Conservation (phyloP, 1,140 invertebrate genomes). For the Dendroctonus valens region DNA sequence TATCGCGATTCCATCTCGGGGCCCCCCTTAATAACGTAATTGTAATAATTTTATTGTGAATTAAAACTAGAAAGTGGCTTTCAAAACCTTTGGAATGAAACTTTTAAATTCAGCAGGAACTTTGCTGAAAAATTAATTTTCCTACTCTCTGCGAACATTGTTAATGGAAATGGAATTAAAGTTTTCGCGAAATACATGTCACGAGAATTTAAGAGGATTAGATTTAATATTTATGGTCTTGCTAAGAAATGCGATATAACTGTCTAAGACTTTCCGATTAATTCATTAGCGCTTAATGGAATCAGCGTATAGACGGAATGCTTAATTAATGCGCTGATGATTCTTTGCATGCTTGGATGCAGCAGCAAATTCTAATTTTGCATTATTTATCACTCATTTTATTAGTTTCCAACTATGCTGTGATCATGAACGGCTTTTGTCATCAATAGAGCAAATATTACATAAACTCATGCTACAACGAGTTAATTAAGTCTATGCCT, state of each 20-base stretch:
- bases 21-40: too few species aligned
- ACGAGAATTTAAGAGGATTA: slow-evolving; percentile 2
- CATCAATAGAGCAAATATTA: slow-evolving; percentile 6
- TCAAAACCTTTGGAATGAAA: slow-evolving; percentile 6
- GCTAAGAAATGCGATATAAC: too few species aligned
- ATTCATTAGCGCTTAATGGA: too few species aligned
- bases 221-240: slow-evolving; percentile 1
- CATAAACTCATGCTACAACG: background rate
- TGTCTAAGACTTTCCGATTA: too few species aligned
- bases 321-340: too few species aligned
- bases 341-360: too few species aligned
- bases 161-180: slow-evolving; percentile 14
- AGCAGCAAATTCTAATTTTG: too few species aligned
- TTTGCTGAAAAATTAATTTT: slow-evolving; percentile 13
- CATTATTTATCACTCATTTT: too few species aligned
- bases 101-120: slow-evolving; percentile 1
- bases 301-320: too few species aligned
- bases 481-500: slow-evolving; percentile 7
- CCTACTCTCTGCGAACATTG: slow-evolving; percentile 7
- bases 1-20: too few species aligned
- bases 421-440: background rate
- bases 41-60: background rate
- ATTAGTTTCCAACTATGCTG: background rate
- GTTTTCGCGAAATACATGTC: slow-evolving; percentile 5
- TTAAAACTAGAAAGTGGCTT: background rate